Conservation (phyloP, 2,113 vertebrate genomes). For the Dasypus novemcinctus region DNA sequence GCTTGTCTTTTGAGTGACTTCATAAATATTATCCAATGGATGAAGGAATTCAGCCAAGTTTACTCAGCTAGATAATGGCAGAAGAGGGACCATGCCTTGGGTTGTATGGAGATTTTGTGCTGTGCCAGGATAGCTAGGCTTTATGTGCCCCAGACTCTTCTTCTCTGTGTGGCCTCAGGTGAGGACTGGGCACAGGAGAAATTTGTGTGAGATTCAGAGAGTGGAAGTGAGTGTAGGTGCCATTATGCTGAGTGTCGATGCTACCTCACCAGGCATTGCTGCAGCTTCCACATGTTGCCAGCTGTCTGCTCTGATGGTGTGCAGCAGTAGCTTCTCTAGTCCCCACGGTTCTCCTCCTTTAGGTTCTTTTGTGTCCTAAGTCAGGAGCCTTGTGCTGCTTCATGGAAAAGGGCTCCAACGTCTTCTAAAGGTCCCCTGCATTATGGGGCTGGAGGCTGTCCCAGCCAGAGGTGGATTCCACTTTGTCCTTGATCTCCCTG, state of each 20-base stretch:
- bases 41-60: background rate
- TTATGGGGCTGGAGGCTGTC: background rate
- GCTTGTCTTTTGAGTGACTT: background rate
- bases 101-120: background rate
- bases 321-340: background rate
- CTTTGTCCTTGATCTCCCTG: background rate
- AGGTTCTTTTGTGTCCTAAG: background rate
- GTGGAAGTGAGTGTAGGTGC: background rate
- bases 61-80: background rate
- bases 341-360: background rate
- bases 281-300: background rate
- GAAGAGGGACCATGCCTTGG: background rate
- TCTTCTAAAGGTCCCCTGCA: background rate
- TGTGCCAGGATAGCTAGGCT: fast-evolving
- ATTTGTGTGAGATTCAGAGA: background rate
- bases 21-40: background rate
- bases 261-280: too few relatives aligned
- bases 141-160: too few relatives aligned
- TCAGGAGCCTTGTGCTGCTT: background rate
- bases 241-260: background rate
- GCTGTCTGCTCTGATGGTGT: background rate
- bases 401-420: background rate
- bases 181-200: background rate
- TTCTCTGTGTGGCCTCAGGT: background rate
- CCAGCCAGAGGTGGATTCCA: background rate